Conservation (phyloP, 2,113 vertebrate genomes). For the Xerus inauris region DNA sequence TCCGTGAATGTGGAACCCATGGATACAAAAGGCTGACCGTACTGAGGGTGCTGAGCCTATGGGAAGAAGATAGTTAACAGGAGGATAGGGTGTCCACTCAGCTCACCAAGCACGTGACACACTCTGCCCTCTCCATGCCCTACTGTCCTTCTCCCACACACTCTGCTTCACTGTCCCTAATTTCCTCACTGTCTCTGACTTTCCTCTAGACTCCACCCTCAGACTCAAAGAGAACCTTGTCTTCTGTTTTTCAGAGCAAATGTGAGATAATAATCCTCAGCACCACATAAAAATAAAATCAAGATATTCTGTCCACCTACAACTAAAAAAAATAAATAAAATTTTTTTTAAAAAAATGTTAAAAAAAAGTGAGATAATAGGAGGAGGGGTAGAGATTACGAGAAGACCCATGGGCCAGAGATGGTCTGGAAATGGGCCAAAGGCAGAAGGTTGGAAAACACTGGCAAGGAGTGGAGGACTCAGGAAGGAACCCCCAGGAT, state of each 20-base stretch:
- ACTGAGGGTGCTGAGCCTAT: neutral
- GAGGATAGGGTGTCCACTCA: neutral
- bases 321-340: no score
- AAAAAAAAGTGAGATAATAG: neutral
- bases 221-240: neutral
- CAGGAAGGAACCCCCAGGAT: neutral
- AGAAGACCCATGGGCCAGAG: neutral
- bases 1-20: neutral
- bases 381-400: neutral
- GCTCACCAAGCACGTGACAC: neutral
- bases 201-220: neutral
- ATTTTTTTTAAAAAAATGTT: no score
- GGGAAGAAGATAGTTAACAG: neutral
- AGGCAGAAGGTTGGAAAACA: neutral
- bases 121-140: neutral
- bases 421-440: neutral
- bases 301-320: no score
- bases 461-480: neutral
- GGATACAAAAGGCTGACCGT: no score
- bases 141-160: rapidly evolving
- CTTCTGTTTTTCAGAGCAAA: neutral
- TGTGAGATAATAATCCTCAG: neutral
- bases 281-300: no score
- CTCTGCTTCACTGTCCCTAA: neutral
- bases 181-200: neutral